phyloP scores from a whole-genome alignment of 2,888 invertebrate genomes.

The Diloba caeruleocephala region DNA sequence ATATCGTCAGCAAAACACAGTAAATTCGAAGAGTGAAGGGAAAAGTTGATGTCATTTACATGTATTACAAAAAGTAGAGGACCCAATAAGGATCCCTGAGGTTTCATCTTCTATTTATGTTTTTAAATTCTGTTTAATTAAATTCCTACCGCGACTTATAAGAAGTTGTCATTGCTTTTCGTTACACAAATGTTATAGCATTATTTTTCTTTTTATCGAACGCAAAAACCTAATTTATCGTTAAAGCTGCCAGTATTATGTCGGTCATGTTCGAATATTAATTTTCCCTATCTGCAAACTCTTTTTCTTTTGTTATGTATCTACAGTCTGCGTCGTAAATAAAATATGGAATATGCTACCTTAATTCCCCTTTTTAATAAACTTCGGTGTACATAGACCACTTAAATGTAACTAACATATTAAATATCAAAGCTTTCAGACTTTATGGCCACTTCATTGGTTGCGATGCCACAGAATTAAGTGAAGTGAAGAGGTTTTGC shows the following conservation, averaged over 20 bases:
- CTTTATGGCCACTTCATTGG: conserved; percentile 34
- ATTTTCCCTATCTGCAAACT: conserved; percentile 40
- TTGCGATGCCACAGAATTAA: conserved; percentile 11
- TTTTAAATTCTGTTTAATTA: conserved; percentile 42
- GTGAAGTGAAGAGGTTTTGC: no score
- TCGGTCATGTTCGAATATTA: conserved; percentile 35
- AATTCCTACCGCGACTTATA: conserved; percentile 28
- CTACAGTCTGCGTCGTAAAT: conserved; percentile 23
- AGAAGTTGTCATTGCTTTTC: conserved; percentile 14
- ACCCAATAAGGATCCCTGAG: no score
- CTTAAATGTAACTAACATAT: conserved; percentile 15
- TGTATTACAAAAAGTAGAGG: no score
- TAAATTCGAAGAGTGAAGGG: no score
- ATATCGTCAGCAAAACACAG: no score
- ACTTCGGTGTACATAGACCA: conserved; percentile 11
- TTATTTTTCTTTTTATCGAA: conserved; percentile 15
- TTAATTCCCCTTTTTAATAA: conserved; percentile 26
- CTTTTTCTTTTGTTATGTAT: conserved; percentile 28
- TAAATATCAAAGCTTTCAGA: conserved; percentile 23
- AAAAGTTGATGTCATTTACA: no score
- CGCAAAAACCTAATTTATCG: conserved; percentile 9
- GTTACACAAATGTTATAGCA: conserved; percentile 21
- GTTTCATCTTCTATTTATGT: conserved; percentile 36
- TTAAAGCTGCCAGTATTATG: conserved; percentile 1
- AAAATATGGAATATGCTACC: conserved; percentile 35